Evolutionary conservation across 1,140 invertebrate genomes (phyloP).

Genomic region (Oedothorax gibbosus): DNA sequence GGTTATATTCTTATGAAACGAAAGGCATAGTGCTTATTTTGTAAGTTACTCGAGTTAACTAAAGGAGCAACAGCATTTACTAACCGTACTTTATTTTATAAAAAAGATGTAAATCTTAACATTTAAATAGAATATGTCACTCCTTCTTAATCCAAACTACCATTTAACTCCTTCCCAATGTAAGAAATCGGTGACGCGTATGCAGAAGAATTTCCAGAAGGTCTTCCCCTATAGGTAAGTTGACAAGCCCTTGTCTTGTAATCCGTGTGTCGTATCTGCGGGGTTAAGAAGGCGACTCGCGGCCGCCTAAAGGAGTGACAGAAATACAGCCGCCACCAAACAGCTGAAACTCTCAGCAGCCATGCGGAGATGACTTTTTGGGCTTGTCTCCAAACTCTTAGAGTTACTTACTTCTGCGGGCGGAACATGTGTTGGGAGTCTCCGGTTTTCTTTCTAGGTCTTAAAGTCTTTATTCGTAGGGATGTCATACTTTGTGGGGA

Average conservation of each 20-base stretch:
- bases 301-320: constrained; percentile 42
- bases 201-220: not conserved
- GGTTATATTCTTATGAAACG: no score
- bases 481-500: no score
- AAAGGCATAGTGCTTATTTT: no score
- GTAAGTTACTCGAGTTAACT: no score
- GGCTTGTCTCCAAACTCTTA: constrained; percentile 16
- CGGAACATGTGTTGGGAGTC: constrained; percentile 16
- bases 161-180: no score
- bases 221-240: constrained; percentile 10
- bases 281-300: constrained; percentile 21
- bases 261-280: constrained; percentile 2
- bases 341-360: constrained; percentile 39
- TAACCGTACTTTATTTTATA: no score
- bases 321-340: constrained; percentile 32
- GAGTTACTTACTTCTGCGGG: not conserved
- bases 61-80: no score
- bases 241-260: constrained; percentile 41
- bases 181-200: no score
- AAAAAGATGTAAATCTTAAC: no score
- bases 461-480: not conserved
- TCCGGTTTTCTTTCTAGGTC: not conserved
- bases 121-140: no score
- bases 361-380: constrained; percentile 22
- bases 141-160: no score